Base-by-base conservation (phyloP, 1,140 invertebrate species). In the Lordiphosa clarofinis region DNA sequence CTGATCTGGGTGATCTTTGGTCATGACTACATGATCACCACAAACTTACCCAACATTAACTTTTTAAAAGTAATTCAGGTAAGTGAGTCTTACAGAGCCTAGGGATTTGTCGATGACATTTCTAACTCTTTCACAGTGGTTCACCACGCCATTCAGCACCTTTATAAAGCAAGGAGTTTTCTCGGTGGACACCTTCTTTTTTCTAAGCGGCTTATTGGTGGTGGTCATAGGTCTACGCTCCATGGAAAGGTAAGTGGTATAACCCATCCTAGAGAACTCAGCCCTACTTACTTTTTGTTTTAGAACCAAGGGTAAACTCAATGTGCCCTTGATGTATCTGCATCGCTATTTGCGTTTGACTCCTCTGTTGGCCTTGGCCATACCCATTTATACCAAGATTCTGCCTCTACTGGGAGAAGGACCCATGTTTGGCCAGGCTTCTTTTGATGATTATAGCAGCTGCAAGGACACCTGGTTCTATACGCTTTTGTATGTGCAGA, bases 111-210 rank as follows among this genome's bases (percentile, higher is more conserved):
- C 3, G 36, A 21, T 31, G 8, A 21, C 33, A 47, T 49, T 19
- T 8, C 15, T 9, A 3, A 43, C 1, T 35, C 6, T 1, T 1
- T 7, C 5, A 2, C 36, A 81, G 73, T 89, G 33, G 90, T 50
- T 3, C 55, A 75, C n/a, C 64, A 90, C 33, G 60, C 90, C 13
- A 88, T 92, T 4, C 55, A 90, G 90, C 4, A 92, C 92, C 65
- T 89, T 92, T 5, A 56, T 90, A 0, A 56, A 92, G 3, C 90
- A 91, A 64, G 92, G 90, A 2, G 90, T 92, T 0, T 96, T 96
- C 87, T 95, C 95, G 54, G 96, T 98, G 0, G 96, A 97, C 79
- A 96, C 96, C 0, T 98, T 97, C 89, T 97, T 98, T 90, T 95
- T 96, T 76, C 82, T 88, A 12, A 95, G 94, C 47, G 93, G 93